Conservation (phyloP, 2,888 invertebrate species). For the Plutella xylostella region DNA sequence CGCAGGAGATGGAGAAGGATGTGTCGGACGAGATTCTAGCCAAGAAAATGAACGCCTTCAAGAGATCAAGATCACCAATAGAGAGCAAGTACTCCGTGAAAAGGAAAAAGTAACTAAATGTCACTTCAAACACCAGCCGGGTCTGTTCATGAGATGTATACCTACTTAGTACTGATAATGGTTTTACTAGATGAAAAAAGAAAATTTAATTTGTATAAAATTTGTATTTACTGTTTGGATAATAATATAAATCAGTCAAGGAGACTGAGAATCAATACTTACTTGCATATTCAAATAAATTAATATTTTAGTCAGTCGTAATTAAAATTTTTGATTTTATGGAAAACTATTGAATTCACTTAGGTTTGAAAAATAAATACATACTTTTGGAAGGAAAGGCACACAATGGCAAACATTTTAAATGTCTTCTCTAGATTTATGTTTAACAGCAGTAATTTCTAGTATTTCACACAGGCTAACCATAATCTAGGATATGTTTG, state of each 20-base stretch:
- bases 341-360: too few species aligned
- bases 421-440: too few species aligned
- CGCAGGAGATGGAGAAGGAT: constrained; percentile 52
- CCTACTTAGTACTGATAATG: too few species aligned
- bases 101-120: constrained; percentile 28
- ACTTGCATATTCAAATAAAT: background rate
- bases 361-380: too few species aligned
- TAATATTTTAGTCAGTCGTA: background rate
- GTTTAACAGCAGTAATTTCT: too few species aligned
- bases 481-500: too few species aligned
- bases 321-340: too few species aligned
- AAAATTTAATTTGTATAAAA: background rate
- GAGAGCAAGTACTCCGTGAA: constrained; percentile 28
- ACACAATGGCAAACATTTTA: constrained; percentile 13
- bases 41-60: constrained; percentile 45
- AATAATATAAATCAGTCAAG: background rate
- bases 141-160: too few species aligned
- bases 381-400: constrained; percentile 6
- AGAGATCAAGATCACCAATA: constrained; percentile 35
- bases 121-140: too few species aligned
- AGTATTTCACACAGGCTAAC: too few species aligned
- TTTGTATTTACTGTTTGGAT: background rate
- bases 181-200: too few species aligned
- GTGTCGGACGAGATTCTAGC: constrained; percentile 51
- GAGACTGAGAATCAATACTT: background rate